Percentiles rank a stretch among this genome's conserved stretches.
Evolutionary conservation across 2,113 vertebrate species (phyloP).

Genomic region (Pterocles burchelli): DNA sequence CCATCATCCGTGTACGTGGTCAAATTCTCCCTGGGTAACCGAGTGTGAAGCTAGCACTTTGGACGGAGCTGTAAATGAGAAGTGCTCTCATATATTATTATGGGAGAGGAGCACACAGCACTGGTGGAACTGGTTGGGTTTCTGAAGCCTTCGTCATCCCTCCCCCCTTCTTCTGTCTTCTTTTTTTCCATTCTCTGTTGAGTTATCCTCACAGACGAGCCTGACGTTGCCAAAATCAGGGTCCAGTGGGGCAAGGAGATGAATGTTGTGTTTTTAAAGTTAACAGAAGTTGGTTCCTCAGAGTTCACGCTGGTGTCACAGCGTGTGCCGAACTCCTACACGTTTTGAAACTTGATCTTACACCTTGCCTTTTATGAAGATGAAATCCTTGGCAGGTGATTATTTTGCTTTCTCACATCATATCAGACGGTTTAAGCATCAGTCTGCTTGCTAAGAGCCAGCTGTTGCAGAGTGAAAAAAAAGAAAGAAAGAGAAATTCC

Average conservation of each 20-base stretch:
- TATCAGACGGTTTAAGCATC: conserved; percentile 53
- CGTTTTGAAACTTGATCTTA: conserved; percentile 68
- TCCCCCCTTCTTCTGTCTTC: background rate
- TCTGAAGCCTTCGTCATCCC: background rate
- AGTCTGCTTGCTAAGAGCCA: conserved; percentile 58
- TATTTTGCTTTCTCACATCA: conserved; percentile 73
- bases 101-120: background rate
- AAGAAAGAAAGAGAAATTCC: background rate
- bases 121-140: background rate
- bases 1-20: background rate
- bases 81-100: background rate
- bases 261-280: conserved; percentile 56
- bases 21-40: conserved; percentile 55
- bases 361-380: conserved; percentile 69
- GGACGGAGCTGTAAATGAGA: background rate
- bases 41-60: conserved; percentile 30
- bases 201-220: background rate
- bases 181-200: background rate
- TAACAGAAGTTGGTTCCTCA: conserved; percentile 55
- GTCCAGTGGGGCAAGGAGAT: conserved; percentile 21
- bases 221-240: background rate
- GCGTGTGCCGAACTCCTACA: background rate
- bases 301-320: conserved; percentile 65
- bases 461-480: conserved; percentile 31
- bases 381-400: conserved; percentile 75